Percentiles rank a stretch among this genome's conserved stretches.
Evolutionary conservation across 2,113 vertebrate genomes (phyloP).

Genomic region (Psephotus haematonotus): DNA sequence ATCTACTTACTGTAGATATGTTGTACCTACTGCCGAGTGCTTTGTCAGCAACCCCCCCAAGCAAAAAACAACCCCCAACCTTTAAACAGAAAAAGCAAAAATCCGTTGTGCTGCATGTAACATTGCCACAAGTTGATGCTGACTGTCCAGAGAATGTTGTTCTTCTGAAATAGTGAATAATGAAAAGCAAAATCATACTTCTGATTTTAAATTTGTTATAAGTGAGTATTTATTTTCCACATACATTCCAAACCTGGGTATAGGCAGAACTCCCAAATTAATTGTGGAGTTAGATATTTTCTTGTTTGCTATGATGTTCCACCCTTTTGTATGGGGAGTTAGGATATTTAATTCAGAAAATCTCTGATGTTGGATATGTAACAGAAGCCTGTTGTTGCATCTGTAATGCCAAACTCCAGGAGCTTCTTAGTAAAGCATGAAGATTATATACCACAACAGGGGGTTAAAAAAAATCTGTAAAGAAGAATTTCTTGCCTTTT

Average conservation of each 20-base stretch:
- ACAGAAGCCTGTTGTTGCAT: not conserved
- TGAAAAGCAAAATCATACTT: conserved; percentile 27
- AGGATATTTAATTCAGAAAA: conserved; percentile 23
- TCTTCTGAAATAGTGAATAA: conserved; percentile 45
- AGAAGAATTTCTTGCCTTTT: not conserved
- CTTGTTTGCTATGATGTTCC: not conserved
- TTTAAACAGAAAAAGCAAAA: conserved; percentile 48
- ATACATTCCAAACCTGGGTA: not conserved
- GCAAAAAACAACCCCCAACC: not conserved
- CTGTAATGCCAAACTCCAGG: conserved; percentile 9
- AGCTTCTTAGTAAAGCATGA: not conserved
- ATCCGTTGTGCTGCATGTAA: conserved; percentile 28
- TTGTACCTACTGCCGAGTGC: conserved; percentile 56
- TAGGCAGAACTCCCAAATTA: not conserved
- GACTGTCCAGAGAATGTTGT: conserved; percentile 35
- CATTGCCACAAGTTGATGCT: conserved; percentile 67
- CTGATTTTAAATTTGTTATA: not conserved
- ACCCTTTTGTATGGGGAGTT: not conserved
- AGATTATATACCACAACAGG: not conserved
- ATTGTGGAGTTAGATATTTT: not conserved
- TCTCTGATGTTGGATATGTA: not conserved
- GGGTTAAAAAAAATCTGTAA: not conserved
- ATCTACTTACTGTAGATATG: conserved; percentile 57
- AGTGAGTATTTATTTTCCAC: not conserved
- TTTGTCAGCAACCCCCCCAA: conserved; percentile 60